Base-by-base conservation (phyloP, 2,888 invertebrate genomes). In the Diloba caeruleocephala region DNA sequence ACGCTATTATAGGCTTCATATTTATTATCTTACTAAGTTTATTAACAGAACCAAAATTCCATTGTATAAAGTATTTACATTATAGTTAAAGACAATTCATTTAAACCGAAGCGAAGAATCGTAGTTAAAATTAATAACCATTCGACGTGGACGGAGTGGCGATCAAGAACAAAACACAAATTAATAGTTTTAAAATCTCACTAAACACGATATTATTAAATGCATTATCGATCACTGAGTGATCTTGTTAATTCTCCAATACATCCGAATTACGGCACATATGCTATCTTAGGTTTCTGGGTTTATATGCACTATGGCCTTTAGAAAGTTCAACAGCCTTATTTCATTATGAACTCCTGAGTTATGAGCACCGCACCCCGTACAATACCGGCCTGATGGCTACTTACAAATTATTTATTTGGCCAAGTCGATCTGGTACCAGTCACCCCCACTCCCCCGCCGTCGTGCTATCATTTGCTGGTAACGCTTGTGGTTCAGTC, bases 131-230 rank as follows among this genome's bases (percentile, higher is more conserved):
- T 48, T 45, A 43, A 56, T 56, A 64, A 69, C 50, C 59, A 70
- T 59, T 67, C 34, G 41, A 46, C 39, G 55, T 84, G 86, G 87
- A 86, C 85, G 84, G 84, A 86, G 78, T 71, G 76, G 74, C 77
- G 69, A 74, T 74, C 68, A 71, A 73, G 56, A 72, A 62, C 62
- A 66, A 52, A 67, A 69, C 67, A 67, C 64, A 55, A 60, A 67
- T 73, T 70, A 63, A 71, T 69, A 58, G 44, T 59, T 69, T 64
- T 68, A 68, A 73, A 78, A 77, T 85, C 85, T 87, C 84, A 86
- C 82, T 84, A 81, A 70, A 73, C 57, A 76, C 71, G 65, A 76
- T n/a, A n/a, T 77, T 62, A 72, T 79, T 89, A 89, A 89, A 89
- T 89, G 89, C 89, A 89, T 81, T 79, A 78, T 74, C 74, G 77